Conservation (phyloP, 64 coral and sea anemone genomes). For the Trachythela sp. region DNA sequence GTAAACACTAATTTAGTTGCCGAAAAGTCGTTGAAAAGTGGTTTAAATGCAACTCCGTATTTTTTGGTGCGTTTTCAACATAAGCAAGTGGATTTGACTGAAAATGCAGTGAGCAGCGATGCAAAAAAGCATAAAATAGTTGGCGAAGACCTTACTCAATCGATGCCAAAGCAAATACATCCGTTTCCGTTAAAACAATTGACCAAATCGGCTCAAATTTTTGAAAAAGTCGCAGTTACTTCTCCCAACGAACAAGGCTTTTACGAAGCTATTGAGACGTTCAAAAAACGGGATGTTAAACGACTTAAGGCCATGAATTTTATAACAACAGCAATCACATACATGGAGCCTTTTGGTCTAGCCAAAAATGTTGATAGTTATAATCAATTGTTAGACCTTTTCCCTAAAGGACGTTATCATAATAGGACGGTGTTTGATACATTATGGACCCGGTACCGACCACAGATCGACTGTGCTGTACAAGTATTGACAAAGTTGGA, state of each 20-base stretch:
- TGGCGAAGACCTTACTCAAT: neutral
- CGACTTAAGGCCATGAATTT: constrained; percentile 77
- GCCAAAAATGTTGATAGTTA: constrained; percentile 71
- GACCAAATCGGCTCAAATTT: constrained; percentile 40
- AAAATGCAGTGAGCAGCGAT: neutral
- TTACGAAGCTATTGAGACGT: constrained; percentile 57
- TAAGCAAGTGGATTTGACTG: neutral
- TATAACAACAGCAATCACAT: constrained; percentile 58
- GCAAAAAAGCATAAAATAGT: neutral
- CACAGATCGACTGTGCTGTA: constrained; percentile 73
- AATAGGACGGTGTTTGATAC: constrained; percentile 95
- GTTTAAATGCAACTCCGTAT: neutral
- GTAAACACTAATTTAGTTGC: neutral
- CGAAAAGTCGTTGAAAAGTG: neutral
- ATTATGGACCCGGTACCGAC: constrained; percentile 86
- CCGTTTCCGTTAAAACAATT: neutral
- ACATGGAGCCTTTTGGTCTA: constrained; percentile 77
- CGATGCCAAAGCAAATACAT: neutral
- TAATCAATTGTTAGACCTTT: constrained; percentile 70
- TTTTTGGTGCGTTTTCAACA: neutral
- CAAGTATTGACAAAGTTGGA: constrained; percentile 95
- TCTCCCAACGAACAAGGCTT: constrained; percentile 63
- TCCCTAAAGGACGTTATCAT: constrained; percentile 81
- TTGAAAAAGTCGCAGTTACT: constrained; percentile 51
- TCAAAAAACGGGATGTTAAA: constrained; percentile 53